A percentile compares a stretch with the other conserved stretches of the same genome.
Conservation (phyloP, 2,113 vertebrate genomes). For the Gymnorhina tibicen region DNA sequence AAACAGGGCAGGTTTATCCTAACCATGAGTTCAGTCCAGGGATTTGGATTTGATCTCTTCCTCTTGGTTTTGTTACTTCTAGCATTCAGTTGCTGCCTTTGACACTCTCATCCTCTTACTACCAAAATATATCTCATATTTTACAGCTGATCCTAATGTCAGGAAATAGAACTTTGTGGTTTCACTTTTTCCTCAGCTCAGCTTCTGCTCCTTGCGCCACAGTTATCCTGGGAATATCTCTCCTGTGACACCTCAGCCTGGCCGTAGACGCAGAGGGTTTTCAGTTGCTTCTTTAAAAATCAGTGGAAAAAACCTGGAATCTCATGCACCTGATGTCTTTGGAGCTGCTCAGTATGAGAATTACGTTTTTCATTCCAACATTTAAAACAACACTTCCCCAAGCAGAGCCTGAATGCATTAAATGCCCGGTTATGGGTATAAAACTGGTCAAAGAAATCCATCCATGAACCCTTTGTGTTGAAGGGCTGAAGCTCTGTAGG, state of each 20-base stretch:
- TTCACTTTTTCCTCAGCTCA: not conserved
- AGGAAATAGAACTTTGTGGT: not conserved
- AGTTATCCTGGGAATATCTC: not conserved
- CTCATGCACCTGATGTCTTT: not conserved
- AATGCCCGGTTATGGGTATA: not conserved
- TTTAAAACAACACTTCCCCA: not conserved
- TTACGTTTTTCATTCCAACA: not conserved
- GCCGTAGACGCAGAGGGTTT: not conserved
- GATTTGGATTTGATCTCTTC: not conserved
- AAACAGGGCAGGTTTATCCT: not conserved
- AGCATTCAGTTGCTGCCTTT: not conserved
- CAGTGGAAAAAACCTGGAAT: not conserved
- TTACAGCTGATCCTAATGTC: not conserved
- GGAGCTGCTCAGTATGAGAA: not conserved
- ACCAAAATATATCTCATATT: not conserved
- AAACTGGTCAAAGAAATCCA: not conserved
- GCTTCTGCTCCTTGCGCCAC: not conserved
- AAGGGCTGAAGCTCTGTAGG: not conserved
- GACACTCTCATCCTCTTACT: not conserved
- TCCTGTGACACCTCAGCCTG: not conserved
- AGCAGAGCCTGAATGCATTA: not conserved
- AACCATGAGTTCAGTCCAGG: not conserved
- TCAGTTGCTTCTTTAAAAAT: not conserved
- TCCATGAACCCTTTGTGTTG: not conserved
- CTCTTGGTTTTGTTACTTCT: not conserved